Evolutionary conservation across 2,888 invertebrate species (phyloP).

Genomic region (Epirrita christyi): DNA sequence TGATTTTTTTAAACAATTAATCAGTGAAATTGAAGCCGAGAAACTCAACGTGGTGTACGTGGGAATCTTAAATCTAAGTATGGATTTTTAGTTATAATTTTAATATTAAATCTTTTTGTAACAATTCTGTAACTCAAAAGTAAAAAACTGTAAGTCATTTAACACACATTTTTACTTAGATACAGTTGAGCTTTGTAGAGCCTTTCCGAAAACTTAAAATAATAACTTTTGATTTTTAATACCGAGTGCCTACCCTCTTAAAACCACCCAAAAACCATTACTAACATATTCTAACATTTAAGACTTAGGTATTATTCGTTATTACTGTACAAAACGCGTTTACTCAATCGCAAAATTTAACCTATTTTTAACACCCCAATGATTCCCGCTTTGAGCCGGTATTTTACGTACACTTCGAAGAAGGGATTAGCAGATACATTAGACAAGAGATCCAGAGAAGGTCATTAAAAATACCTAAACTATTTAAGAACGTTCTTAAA

Average conservation of each 20-base stretch:
- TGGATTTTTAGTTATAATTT: no score
- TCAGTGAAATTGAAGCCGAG: no score
- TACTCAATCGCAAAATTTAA: constrained; percentile 76
- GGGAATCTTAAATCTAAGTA: no score
- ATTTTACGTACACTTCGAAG: constrained; percentile 78
- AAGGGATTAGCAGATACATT: constrained; percentile 70
- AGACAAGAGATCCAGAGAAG: constrained; percentile 15
- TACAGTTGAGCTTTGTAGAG: constrained; percentile 1
- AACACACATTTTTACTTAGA: no score
- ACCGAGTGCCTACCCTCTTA: constrained; percentile 61
- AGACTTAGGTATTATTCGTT: constrained; percentile 69
- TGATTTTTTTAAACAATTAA: no score
- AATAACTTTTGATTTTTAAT: constrained; percentile 7
- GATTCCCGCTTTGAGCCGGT: constrained; percentile 69
- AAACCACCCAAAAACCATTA: constrained; percentile 57
- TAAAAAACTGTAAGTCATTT: no score
- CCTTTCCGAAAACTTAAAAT: constrained; percentile 4
- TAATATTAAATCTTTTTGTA: no score
- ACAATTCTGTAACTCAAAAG: no score
- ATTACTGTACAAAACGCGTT: constrained; percentile 82
- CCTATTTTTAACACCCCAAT: constrained; percentile 61
- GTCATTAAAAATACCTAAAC: constrained; percentile 6
- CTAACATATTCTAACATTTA: constrained; percentile 72
- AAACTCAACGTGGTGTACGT: no score
- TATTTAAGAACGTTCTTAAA: neutral